Percentiles rank a stretch among this genome's conserved stretches.
Evolutionary conservation across 2,797 vertebrate genomes (phyloP).

Genomic region (Brotula barbata): DNA sequence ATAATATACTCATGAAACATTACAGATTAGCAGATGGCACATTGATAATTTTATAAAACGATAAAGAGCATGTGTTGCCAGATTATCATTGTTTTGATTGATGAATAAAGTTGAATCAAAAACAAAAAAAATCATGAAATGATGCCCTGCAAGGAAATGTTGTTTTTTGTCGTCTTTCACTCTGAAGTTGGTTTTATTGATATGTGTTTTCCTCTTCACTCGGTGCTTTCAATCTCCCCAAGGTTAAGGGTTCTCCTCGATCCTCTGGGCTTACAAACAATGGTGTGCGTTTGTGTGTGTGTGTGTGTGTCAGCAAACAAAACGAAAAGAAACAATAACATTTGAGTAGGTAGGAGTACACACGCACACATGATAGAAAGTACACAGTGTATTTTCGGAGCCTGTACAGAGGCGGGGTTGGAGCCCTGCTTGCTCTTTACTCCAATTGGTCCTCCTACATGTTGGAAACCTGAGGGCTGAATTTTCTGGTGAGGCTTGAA

Average conservation of each 20-base stretch:
- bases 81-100: slow-evolving; percentile 43
- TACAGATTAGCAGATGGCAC: slow-evolving; percentile 41
- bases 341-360: slow-evolving; percentile 30
- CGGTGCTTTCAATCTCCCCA: slow-evolving; percentile 16
- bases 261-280: slow-evolving; percentile 24
- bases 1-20: slow-evolving; percentile 35
- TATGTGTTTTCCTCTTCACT: background rate
- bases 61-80: slow-evolving; percentile 21
- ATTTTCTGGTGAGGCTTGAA: slow-evolving; percentile 15
- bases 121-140: slow-evolving; percentile 6
- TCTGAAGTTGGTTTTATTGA: background rate
- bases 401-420: background rate
- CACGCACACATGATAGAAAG: slow-evolving; percentile 5
- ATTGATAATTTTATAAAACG: slow-evolving; percentile 42
- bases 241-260: slow-evolving; percentile 38
- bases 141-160: slow-evolving; percentile 3
- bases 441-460: background rate
- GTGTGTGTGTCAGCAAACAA: too few relatives aligned
- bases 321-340: slow-evolving; percentile 18
- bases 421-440: background rate
- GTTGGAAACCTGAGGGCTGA: slow-evolving; percentile 9
- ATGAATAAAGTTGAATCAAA: slow-evolving; percentile 22
- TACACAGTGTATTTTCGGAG: background rate
- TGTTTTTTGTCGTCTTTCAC: background rate
- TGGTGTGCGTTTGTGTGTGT: too few relatives aligned